phyloP scores from a whole-genome alignment of 2,888 invertebrate species.

The Sesia bembeciformis region DNA sequence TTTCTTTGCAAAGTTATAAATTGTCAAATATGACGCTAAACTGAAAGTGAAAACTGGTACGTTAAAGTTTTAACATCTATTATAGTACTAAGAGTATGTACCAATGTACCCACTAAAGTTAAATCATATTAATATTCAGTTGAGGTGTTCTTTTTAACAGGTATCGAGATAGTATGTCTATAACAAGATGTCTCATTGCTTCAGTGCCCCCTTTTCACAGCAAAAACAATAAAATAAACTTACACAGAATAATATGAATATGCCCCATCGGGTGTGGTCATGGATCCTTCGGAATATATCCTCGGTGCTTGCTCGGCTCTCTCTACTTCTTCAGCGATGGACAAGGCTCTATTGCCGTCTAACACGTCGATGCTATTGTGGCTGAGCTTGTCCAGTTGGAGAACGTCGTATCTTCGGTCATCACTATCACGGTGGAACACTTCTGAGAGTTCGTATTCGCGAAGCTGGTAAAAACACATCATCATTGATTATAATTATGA shows the following conservation, averaged over 20 bases:
- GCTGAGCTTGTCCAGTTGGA: constrained; percentile 74
- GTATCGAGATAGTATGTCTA: too few species aligned
- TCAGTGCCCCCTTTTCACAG: too few species aligned
- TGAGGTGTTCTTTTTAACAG: too few species aligned
- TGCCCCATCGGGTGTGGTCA: constrained; percentile 58
- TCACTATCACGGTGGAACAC: constrained; percentile 89
- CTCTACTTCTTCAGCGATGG: constrained; percentile 87
- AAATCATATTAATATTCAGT: too few species aligned
- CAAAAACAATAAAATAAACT: constrained; percentile 18
- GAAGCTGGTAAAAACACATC: constrained; percentile 71
- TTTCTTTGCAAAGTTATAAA: too few species aligned
- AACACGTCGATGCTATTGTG: constrained; percentile 76
- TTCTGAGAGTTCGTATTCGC: constrained; percentile 90
- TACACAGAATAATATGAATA: constrained; percentile 65
- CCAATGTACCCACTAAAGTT: too few species aligned
- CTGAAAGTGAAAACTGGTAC: too few species aligned
- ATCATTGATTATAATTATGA: not conserved
- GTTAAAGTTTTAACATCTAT: too few species aligned
- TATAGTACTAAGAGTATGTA: too few species aligned
- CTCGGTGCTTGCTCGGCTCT: constrained; percentile 79
- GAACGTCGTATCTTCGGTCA: constrained; percentile 82
- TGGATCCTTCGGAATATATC: constrained; percentile 63
- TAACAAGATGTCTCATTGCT: too few species aligned
- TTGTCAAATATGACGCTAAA: too few species aligned
- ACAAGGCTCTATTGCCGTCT: constrained; percentile 81